phyloP scores from a whole-genome alignment of 2,888 invertebrate species.

The Lepetodrilus schrolli region DNA sequence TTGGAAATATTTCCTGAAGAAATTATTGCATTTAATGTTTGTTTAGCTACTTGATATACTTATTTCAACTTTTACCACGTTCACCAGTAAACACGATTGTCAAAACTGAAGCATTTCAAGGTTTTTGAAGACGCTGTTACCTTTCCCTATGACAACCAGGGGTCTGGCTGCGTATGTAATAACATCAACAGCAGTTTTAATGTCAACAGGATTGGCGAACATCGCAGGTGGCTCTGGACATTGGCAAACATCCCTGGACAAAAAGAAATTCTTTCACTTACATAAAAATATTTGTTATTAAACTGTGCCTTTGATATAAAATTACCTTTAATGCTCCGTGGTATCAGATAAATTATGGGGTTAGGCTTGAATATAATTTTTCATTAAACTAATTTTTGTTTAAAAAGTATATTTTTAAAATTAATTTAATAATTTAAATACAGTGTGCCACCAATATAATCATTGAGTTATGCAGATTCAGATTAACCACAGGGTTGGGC shows the following conservation, averaged over 20 bases:
- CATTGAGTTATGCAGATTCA: too few relatives aligned
- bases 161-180: slow-evolving; percentile 85
- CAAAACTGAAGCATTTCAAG: too few relatives aligned
- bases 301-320: neutral
- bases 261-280: neutral
- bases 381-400: neutral
- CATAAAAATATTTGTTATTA: neutral
- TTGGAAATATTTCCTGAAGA: too few relatives aligned
- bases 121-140: too few relatives aligned
- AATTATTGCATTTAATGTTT: too few relatives aligned
- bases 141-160: slow-evolving; percentile 78
- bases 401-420: neutral
- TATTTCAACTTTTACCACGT: too few relatives aligned
- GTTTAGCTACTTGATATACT: too few relatives aligned
- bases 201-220: slow-evolving; percentile 82
- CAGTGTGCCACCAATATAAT: too few relatives aligned
- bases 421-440: too few relatives aligned
- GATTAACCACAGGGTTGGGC: too few relatives aligned
- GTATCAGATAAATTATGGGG: neutral
- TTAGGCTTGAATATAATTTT: neutral
- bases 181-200: slow-evolving; percentile 83
- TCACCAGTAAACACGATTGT: too few relatives aligned
- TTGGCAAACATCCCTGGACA: slow-evolving; percentile 30
- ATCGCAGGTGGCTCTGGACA: slow-evolving; percentile 80
- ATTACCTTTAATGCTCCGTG: neutral